Evolutionary conservation across 2,797 vertebrate genomes (phyloP).

Genomic region (Notamacropus eugenii): DNA sequence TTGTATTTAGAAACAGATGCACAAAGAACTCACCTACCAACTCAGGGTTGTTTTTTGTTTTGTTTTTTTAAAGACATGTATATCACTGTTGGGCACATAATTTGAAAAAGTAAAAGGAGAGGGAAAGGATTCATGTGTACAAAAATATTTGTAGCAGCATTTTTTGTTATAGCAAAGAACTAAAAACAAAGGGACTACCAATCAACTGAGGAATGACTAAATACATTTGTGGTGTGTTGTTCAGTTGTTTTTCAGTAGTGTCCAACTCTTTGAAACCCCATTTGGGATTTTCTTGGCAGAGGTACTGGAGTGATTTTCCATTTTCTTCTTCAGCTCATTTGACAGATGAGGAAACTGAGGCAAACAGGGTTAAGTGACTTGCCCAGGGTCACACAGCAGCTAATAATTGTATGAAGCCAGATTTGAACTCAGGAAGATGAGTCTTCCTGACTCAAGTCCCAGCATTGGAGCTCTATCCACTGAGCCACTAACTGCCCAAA

Average conservation of each 20-base stretch:
- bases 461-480: neutral
- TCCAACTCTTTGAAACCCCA: neutral
- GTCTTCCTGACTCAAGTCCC: neutral
- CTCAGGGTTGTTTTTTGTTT: neutral
- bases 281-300: neutral
- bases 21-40: neutral
- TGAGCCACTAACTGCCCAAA: neutral
- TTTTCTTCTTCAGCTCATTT: neutral
- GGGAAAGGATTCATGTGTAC: neutral
- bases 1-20: neutral
- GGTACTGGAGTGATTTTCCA: neutral
- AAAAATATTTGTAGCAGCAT: neutral
- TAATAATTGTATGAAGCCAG: neutral
- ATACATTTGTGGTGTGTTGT: neutral
- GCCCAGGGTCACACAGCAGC: neutral
- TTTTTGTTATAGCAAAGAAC: neutral
- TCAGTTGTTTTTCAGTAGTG: neutral
- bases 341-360: neutral
- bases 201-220: neutral
- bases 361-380: neutral
- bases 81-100: neutral
- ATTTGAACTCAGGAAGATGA: neutral
- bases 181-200: neutral
- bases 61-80: neutral
- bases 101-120: neutral